These are phyloP conservation scores for Nipponacmea schrenckii DNA, from an alignment of 2,888 invertebrate genomes.

Conservation along the genomic window DNA sequence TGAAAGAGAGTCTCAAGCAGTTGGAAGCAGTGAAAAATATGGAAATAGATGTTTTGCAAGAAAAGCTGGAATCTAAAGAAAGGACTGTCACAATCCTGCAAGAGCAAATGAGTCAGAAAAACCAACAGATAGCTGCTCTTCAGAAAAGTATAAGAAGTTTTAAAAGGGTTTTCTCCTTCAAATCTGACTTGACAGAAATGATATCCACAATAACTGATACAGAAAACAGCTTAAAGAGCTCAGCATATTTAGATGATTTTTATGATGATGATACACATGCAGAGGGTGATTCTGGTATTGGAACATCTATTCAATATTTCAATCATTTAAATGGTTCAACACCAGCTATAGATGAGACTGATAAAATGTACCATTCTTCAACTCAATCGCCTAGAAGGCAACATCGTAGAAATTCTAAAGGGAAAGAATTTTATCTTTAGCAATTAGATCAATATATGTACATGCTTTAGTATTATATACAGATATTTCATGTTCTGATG, in stretches of 20 bases:
- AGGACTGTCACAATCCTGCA: slow-evolving; percentile 40
- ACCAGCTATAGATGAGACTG: not conserved
- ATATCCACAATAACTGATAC: slow-evolving; percentile 32
- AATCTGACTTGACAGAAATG: slow-evolving; percentile 28
- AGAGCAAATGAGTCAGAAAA: slow-evolving; percentile 40
- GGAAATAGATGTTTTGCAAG: slow-evolving; percentile 30
- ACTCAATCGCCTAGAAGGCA: slow-evolving; percentile 24
- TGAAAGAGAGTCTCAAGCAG: slow-evolving; percentile 30
- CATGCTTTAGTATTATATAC: not conserved
- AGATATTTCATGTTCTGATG: too few species aligned
- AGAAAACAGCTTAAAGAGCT: slow-evolving; percentile 20
- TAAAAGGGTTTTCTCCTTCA: slow-evolving; percentile 29
- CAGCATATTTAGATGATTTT: not conserved
- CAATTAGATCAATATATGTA: not conserved
- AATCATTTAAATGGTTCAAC: not conserved
- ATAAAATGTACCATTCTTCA: not conserved
- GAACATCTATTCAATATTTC: not conserved
- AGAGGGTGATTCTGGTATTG: not conserved
- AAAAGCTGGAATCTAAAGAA: slow-evolving; percentile 37
- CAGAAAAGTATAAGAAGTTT: slow-evolving; percentile 28
- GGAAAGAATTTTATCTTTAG: slow-evolving; percentile 31
- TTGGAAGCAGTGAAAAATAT: slow-evolving; percentile 29
- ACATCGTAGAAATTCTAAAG: slow-evolving; percentile 22
- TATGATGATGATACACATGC: not conserved
- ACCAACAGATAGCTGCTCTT: slow-evolving; percentile 30